These are phyloP conservation scores for Cerceris rybyensis DNA, from an alignment of 2,888 invertebrate species.

Conservation along the genomic window DNA sequence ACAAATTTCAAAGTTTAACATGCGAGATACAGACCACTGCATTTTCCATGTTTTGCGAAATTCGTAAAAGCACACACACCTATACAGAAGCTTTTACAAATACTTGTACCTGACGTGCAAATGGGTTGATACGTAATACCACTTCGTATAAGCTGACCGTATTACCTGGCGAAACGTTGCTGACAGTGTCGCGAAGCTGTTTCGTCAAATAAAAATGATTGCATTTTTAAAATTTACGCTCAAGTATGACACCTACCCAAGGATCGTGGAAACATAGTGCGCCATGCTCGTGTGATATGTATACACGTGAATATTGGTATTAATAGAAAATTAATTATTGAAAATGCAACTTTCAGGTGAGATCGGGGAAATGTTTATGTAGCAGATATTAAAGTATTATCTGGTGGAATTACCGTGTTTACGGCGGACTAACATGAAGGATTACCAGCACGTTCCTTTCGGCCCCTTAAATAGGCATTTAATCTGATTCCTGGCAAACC, in stretches of 20 bases:
- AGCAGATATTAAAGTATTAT: constrained; percentile 28
- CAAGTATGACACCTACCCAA: background rate
- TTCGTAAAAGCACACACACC: background rate
- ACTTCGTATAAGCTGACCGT: background rate
- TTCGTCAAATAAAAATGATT: constrained; percentile 18
- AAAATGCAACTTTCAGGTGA: background rate
- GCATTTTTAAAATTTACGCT: constrained; percentile 6
- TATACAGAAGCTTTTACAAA: constrained; percentile 16
- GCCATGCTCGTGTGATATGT: too few relatives aligned
- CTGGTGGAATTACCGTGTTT: constrained; percentile 23
- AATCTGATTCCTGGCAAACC: constrained; percentile 48
- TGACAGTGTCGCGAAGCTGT: constrained; percentile 6
- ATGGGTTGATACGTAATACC: background rate
- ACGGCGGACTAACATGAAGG: constrained; percentile 37
- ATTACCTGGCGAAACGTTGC: background rate
- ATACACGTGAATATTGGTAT: too few relatives aligned
- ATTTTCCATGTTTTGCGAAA: background rate
- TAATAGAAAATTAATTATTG: background rate
- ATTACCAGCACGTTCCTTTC: constrained; percentile 41
- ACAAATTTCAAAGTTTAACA: background rate
- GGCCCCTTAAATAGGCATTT: constrained; percentile 39
- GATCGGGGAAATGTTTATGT: background rate
- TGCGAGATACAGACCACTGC: background rate
- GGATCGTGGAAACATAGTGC: too few relatives aligned
- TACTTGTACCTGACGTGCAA: constrained; percentile 2